A percentile compares a stretch with the other conserved stretches of the same genome.
Evolutionary conservation across 2,888 invertebrate species (phyloP).

Genomic region (Malacosoma neustria): DNA sequence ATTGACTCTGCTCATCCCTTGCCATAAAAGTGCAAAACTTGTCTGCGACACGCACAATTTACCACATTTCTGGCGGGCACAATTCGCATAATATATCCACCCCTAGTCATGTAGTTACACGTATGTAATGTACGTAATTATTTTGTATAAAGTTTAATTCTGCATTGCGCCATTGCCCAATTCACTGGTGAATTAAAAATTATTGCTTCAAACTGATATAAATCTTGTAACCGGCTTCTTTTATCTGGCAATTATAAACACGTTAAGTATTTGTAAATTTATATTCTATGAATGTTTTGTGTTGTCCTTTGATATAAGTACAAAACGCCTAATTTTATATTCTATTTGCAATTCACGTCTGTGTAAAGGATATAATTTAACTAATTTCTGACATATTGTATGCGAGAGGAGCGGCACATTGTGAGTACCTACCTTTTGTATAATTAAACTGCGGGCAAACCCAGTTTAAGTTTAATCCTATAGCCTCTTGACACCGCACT

Average conservation of each 20-base stretch:
- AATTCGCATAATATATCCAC: constrained; percentile 28
- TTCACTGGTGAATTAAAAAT: constrained; percentile 31
- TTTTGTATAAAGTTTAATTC: constrained; percentile 41
- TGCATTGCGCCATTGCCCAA: constrained; percentile 45
- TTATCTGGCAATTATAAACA: constrained; percentile 15
- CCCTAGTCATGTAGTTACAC: constrained; percentile 22
- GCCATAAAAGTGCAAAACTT: constrained; percentile 52
- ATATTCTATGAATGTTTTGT: constrained; percentile 27
- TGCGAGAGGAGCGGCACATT: constrained; percentile 46
- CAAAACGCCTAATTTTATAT: constrained; percentile 49
- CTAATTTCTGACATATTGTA: constrained; percentile 53
- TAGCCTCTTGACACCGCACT: constrained; percentile 72
- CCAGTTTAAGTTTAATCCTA: constrained; percentile 73
- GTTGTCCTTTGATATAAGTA: constrained; percentile 35
- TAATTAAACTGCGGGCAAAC: constrained; percentile 71
- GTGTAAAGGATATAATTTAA: constrained; percentile 56
- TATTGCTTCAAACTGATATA: constrained; percentile 25
- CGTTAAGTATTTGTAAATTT: constrained; percentile 14
- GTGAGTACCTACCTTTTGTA: constrained; percentile 65
- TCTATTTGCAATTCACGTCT: constrained; percentile 48
- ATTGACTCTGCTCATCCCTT: constrained; percentile 40
- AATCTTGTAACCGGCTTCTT: constrained; percentile 18
- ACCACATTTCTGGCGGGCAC: constrained; percentile 30
- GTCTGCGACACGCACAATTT: constrained; percentile 42
- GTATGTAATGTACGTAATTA: constrained; percentile 28